Conservation (phyloP, 2,113 vertebrate genomes). For the Egretta garzetta region DNA sequence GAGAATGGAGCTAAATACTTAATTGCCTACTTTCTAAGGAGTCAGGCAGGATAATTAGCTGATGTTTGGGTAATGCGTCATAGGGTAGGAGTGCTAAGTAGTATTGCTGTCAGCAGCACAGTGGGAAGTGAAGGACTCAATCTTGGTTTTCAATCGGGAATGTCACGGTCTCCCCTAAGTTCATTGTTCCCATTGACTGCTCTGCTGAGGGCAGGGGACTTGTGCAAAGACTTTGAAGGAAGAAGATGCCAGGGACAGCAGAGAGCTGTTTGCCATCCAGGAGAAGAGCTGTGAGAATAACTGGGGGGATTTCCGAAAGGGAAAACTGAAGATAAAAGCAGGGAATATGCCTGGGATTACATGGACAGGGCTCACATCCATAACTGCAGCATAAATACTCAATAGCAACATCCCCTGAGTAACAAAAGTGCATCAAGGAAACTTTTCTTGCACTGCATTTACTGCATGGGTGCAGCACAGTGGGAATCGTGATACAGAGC, state of each 20-base stretch:
- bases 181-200: not conserved
- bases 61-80: constrained; percentile 40
- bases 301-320: not conserved
- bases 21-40: constrained; percentile 44
- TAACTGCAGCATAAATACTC: not conserved
- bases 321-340: not conserved
- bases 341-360: not conserved
- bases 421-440: not conserved
- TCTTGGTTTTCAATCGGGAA: not conserved
- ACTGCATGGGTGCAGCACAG: not conserved
- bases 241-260: not conserved
- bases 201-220: not conserved
- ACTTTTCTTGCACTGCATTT: not conserved
- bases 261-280: not conserved
- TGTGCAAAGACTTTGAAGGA: not conserved
- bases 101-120: constrained; percentile 47
- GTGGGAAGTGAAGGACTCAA: constrained; percentile 27
- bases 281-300: not conserved
- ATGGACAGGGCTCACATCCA: not conserved
- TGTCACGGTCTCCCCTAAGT: not conserved
- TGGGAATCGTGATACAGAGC: not conserved
- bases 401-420: not conserved
- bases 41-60: constrained; percentile 23
- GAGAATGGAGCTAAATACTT: not conserved
- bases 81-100: constrained; percentile 5